phyloP scores from a whole-genome alignment of 2,888 invertebrate species.

The Oxytorus armatus region DNA sequence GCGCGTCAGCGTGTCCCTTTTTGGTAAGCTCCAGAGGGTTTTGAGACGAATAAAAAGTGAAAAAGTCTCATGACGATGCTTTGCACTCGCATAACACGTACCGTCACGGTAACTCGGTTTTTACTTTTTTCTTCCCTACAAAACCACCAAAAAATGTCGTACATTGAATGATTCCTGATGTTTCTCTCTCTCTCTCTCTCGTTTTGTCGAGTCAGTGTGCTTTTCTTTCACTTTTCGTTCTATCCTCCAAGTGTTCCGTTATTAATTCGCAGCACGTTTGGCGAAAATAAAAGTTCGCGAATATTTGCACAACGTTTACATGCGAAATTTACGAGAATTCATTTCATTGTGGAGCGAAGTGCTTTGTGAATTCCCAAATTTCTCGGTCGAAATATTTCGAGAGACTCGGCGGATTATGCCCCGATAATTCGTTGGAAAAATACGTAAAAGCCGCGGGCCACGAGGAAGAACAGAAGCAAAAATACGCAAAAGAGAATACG shows the following conservation, averaged over 20 bases:
- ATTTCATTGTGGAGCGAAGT: not conserved
- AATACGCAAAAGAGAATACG: not conserved
- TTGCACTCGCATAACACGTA: not conserved
- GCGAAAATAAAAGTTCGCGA: not conserved
- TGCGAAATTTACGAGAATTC: not conserved
- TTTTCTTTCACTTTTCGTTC: not conserved
- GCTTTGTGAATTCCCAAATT: constrained; percentile 1
- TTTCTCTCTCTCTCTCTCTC: not conserved
- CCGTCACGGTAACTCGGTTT: not conserved
- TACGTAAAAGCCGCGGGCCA: constrained; percentile 9
- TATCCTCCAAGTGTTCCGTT: not conserved
- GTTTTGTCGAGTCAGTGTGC: not conserved
- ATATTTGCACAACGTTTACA: constrained; percentile 6
- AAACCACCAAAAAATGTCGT: not conserved
- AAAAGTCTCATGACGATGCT: not conserved
- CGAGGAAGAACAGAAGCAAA: not conserved
- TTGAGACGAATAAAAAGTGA: constrained; percentile 11
- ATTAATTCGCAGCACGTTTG: not conserved
- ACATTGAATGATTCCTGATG: not conserved
- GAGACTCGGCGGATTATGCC: constrained; percentile 5
- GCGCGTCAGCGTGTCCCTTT: not conserved
- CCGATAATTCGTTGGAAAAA: constrained; percentile 7
- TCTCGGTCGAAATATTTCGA: not conserved
- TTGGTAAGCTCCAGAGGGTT: constrained; percentile 3
- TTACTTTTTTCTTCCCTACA: not conserved